Conservation (phyloP, 53 echinoderm and acorn worm genomes). For the Echinarachnius parma region DNA sequence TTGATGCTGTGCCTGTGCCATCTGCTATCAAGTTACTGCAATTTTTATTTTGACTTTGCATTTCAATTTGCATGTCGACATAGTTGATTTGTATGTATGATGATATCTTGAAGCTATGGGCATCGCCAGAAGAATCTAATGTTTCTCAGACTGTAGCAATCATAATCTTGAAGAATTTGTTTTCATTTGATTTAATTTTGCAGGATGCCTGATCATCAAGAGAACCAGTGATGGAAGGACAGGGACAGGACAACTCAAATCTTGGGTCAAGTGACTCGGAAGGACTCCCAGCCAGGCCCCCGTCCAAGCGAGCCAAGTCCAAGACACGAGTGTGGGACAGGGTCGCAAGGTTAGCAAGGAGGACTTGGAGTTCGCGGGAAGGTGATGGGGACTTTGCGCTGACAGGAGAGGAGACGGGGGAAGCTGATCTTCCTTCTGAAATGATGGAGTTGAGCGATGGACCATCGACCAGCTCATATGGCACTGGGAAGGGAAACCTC, state of each 20-base stretch:
- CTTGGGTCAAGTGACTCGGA: slow-evolving; percentile 78
- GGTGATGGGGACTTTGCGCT: slow-evolving; percentile 60
- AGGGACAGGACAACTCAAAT: slow-evolving; percentile 52
- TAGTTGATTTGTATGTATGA: too few species aligned
- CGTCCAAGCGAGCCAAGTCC: slow-evolving; percentile 75
- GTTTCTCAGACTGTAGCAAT: too few species aligned
- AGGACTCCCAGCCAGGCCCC: slow-evolving; percentile 60
- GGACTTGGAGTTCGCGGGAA: slow-evolving; percentile 51
- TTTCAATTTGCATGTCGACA: too few species aligned
- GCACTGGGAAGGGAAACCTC: slow-evolving; percentile 55
- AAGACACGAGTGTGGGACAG: slow-evolving; percentile 91
- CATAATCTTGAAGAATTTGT: too few species aligned
- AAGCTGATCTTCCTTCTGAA: slow-evolving; percentile 67
- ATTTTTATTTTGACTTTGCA: too few species aligned
- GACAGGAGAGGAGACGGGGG: slow-evolving; percentile 80
- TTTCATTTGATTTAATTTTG: too few species aligned
- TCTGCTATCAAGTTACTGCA: too few species aligned
- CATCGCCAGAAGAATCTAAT: too few species aligned
- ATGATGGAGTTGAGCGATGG: slow-evolving; percentile 80
- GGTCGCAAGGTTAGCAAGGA: slow-evolving; percentile 78
- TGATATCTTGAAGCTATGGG: too few species aligned
- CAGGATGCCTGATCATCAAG: too few species aligned
- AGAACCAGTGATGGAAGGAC: too few species aligned
- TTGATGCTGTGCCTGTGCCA: too few species aligned
- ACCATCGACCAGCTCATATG: slow-evolving; percentile 79